Conservation (phyloP, 2,113 vertebrate species). For the Nicator chloris region DNA sequence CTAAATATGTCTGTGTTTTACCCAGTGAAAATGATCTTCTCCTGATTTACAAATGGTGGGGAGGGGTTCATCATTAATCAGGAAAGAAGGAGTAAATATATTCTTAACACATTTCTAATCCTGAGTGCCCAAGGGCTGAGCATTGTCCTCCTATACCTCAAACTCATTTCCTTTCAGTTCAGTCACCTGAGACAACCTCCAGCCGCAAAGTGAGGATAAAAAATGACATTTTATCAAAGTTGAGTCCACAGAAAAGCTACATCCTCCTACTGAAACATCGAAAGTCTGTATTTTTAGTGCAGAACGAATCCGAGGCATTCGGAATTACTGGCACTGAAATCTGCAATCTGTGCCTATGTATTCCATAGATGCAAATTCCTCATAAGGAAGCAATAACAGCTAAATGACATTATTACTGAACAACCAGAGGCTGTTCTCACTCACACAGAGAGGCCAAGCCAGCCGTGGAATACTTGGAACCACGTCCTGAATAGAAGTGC, state of each 20-base stretch:
- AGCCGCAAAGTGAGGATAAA: background rate
- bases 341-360: background rate
- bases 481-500: background rate
- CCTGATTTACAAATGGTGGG: background rate
- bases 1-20: background rate
- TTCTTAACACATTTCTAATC: background rate
- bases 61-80: background rate
- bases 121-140: background rate
- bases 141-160: accelerated
- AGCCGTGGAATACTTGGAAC: background rate
- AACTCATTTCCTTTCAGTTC: background rate
- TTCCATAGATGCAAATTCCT: background rate
- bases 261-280: background rate
- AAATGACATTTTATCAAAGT: background rate
- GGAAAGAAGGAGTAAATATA: background rate
- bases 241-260: background rate
- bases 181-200: background rate
- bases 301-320: accelerated
- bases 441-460: background rate
- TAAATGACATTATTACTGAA: background rate
- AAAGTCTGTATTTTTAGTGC: accelerated
- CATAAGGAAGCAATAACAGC: background rate
- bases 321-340: accelerated
- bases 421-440: background rate
- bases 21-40: background rate